phyloP scores from a whole-genome alignment of 2,113 vertebrate genomes.

The Indicator maculatus region DNA sequence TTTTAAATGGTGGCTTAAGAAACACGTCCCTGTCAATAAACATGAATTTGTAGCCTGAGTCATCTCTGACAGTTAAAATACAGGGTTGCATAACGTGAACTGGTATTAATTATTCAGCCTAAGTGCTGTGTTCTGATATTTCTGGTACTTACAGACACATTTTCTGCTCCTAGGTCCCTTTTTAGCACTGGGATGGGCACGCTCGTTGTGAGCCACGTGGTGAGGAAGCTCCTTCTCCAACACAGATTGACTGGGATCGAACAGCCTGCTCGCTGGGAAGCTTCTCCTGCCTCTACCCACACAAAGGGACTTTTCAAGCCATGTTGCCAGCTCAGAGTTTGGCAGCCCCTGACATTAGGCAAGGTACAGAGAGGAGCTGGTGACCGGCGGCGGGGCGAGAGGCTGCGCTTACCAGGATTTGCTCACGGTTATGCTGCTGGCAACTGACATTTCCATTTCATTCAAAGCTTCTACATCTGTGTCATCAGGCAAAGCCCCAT shows the following conservation, averaged over 20 bases:
- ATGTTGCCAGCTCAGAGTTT: neutral
- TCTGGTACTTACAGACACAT: slow-evolving; percentile 24
- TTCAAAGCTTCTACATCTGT: neutral
- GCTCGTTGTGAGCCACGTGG: neutral
- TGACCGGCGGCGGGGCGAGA: neutral
- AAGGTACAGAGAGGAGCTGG: neutral
- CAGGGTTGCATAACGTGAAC: slow-evolving; percentile 5
- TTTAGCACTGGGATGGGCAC: slow-evolving; percentile 11
- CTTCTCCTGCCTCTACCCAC: neutral
- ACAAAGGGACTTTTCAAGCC: neutral
- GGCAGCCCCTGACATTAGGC: neutral
- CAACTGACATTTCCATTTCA: slow-evolving; percentile 33
- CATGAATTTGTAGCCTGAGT: slow-evolving; percentile 23
- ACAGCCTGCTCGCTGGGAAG: neutral
- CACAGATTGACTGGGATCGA: slow-evolving; percentile 3
- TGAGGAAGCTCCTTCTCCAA: slow-evolving; percentile 34
- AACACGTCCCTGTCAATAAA: slow-evolving; percentile 41
- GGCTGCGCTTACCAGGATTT: neutral
- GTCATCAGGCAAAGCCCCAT: slow-evolving; percentile 2
- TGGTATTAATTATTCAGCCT: slow-evolving; percentile 49
- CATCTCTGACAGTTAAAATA: slow-evolving; percentile 21
- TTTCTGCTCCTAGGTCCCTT: slow-evolving; percentile 61
- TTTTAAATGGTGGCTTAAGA: slow-evolving; percentile 44
- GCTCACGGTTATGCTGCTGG: slow-evolving; percentile 18
- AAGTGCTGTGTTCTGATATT: slow-evolving; percentile 35